These are phyloP conservation scores for Ctenosaura bakeri DNA, from an alignment of 2,797 vertebrate genomes.

Conservation along the genomic window DNA sequence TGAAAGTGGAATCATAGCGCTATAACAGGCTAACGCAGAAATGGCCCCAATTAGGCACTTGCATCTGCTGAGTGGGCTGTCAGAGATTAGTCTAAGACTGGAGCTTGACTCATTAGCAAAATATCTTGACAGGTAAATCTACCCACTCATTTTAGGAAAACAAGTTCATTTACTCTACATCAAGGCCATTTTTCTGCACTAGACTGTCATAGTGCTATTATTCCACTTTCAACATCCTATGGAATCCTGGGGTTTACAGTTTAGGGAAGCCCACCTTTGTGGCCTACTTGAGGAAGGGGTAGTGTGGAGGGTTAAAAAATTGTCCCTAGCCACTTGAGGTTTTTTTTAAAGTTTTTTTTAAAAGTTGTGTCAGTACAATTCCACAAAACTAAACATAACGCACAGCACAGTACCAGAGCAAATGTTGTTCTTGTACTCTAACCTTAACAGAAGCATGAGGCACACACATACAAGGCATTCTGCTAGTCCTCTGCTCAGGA, in stretches of 20 bases:
- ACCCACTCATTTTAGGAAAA: neutral
- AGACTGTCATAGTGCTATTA: too few relatives aligned
- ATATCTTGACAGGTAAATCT: neutral
- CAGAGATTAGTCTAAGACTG: neutral
- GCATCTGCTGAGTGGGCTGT: neutral
- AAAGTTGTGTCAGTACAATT: neutral
- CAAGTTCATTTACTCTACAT: neutral
- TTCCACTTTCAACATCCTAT: too few relatives aligned
- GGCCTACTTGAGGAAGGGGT: too few relatives aligned
- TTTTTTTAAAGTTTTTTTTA: neutral
- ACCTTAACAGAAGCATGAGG: neutral
- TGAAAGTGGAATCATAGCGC: too few relatives aligned
- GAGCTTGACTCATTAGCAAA: neutral
- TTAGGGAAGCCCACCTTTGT: too few relatives aligned
- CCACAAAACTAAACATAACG: neutral
- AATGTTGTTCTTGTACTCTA: neutral
- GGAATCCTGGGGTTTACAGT: too few relatives aligned
- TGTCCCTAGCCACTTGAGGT: too few relatives aligned
- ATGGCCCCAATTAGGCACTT: too few relatives aligned
- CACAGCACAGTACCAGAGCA: neutral
- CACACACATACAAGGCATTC: neutral
- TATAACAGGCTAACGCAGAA: too few relatives aligned
- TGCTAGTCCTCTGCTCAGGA: constrained; percentile 7
- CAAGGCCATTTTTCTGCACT: neutral
- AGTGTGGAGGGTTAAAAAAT: too few relatives aligned